Base-by-base conservation (phyloP, 2,888 invertebrate genomes). In the Drosophila engyochracea region DNA sequence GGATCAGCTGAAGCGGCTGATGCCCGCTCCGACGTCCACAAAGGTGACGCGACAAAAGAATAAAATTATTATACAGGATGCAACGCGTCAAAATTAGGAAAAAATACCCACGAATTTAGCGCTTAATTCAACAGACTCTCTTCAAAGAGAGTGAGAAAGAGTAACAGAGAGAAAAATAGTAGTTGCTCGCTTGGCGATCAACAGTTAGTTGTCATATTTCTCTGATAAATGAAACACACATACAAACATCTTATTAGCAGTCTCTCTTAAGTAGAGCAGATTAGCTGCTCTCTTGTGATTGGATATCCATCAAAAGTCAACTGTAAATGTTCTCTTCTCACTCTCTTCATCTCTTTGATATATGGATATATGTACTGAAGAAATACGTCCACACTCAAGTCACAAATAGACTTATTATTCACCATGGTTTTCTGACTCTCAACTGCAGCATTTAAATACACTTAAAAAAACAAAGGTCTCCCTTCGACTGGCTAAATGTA, bases 31-130 rank as follows among this genome's bases (percentile, higher is more conserved):
- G 49, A 95, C 96, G 0, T 95, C 95, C 37, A 97, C 97, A 2
- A 97, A 96, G 93, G 97, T 97, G 39, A 97, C 97, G 0, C 95
- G 97, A 75, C 96, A 97, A 92, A 96, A 96, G 91, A 97, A 97
- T 92, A 97, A 97, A 91, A 95, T 97, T 19, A 96, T 97, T 72
- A 97, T 97, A 85, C 95, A 96, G 72, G 93, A 93, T 78, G 92
- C 93, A 16, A 91, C 93, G 39, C 88, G 93, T 47, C 92, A 92
- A 57, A 93, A 93, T 72, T 93, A 86, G 37, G 19, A 19, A 54
- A 31, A 80, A 58, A 60, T 63, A 60, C 47, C 57, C 51, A 62
- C 70, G 70, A 75, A 83, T 85, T 83, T 71, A 81, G 53, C n/a
- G 30, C 19, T 54, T 54, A 22, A 33, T 7, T 33, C 6, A 19